These are phyloP conservation scores for Scaptodrosophila latifasciaeformis DNA, from an alignment of 2,888 invertebrate species.

Conservation along the genomic window DNA sequence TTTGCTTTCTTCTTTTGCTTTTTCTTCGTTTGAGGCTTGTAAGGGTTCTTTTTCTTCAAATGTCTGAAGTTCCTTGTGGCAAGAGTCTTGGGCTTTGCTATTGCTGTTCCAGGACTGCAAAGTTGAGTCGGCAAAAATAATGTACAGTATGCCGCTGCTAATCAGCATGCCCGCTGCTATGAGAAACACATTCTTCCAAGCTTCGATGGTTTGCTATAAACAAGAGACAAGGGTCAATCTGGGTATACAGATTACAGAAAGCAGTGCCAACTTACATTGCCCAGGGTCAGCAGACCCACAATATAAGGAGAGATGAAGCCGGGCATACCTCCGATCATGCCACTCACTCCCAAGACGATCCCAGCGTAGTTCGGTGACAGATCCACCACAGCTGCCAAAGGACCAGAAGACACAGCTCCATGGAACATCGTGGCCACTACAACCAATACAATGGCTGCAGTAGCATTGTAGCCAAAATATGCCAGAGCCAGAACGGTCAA, in stretches of 20 bases:
- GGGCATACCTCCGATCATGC: conserved; percentile 77
- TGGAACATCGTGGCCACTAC: conserved; percentile 80
- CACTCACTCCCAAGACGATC: conserved; percentile 79
- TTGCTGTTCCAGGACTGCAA: conserved; percentile 78
- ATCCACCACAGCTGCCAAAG: conserved; percentile 81
- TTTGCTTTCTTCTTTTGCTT: not conserved
- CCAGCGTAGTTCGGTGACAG: conserved; percentile 80
- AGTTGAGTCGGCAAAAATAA: conserved; percentile 77
- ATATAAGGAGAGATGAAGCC: conserved; percentile 80
- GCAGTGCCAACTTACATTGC: conserved; percentile 77
- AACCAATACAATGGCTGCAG: conserved; percentile 78
- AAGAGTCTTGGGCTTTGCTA: conserved; percentile 25
- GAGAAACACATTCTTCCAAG: conserved; percentile 80
- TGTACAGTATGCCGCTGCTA: conserved; percentile 76
- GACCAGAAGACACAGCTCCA: conserved; percentile 82
- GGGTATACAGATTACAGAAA: not conserved
- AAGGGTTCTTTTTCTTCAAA: conserved; percentile 47
- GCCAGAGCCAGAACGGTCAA: conserved; percentile 79
- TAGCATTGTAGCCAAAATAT: conserved; percentile 79
- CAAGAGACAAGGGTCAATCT: conserved; percentile 16
- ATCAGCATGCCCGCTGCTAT: conserved; percentile 77
- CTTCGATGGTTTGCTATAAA: conserved; percentile 78
- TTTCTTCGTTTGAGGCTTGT: not conserved
- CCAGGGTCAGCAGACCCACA: conserved; percentile 79
- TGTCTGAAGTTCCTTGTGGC: conserved; percentile 63